These are phyloP conservation scores for Minunthozetes semirufus DNA, from an alignment of 2,888 invertebrate genomes.

Conservation along the genomic window DNA sequence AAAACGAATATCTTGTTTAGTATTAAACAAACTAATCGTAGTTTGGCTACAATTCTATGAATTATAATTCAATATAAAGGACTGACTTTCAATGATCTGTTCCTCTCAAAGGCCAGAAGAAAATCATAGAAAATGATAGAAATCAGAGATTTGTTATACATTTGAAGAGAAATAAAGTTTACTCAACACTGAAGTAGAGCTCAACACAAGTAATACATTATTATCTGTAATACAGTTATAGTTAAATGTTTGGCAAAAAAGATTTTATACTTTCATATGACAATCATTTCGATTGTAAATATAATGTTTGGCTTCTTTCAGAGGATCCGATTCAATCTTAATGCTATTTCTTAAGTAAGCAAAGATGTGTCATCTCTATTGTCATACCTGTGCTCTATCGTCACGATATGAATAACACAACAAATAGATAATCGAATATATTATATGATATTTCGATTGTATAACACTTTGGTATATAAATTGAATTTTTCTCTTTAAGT, in stretches of 20 bases:
- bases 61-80: conserved; percentile 24
- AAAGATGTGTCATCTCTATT: neutral
- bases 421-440: conserved; percentile 28
- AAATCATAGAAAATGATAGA: too few relatives aligned
- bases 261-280: conserved; percentile 29
- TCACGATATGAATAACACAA: neutral
- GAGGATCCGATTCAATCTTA: neutral
- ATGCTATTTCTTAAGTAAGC: conserved; percentile 27
- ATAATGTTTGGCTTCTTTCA: conserved; percentile 24
- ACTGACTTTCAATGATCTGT: conserved; percentile 14
- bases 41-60: neutral
- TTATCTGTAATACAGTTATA: neutral
- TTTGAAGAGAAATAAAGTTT: conserved; percentile 24
- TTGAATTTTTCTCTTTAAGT: neutral
- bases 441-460: conserved; percentile 17
- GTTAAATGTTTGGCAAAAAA: conserved; percentile 16
- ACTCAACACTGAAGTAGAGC: conserved; percentile 21
- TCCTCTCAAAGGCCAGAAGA: conserved; percentile 23
- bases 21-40: neutral
- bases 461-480: neutral
- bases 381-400: neutral
- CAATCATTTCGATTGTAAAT: conserved; percentile 27
- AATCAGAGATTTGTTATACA: too few relatives aligned
- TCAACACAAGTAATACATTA: neutral
- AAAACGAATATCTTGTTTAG: conserved; percentile 4